Conservation (phyloP, 2,888 invertebrate species). For the Macaria liturata region DNA sequence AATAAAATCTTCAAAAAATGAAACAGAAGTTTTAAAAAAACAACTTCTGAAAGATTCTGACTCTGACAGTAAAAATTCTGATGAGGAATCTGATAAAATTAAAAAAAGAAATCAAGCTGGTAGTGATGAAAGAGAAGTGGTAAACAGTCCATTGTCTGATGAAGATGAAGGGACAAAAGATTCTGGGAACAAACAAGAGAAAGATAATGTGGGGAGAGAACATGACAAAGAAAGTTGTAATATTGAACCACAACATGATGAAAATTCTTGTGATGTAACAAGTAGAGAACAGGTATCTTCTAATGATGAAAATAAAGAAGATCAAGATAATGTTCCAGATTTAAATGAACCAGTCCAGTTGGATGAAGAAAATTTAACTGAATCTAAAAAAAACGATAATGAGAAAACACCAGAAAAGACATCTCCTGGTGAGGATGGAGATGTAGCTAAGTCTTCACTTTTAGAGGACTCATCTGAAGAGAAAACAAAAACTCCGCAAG, state of each 20-base stretch:
- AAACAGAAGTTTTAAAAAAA: slow-evolving; percentile 33
- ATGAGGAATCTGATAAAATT: not conserved
- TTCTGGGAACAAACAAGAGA: no score
- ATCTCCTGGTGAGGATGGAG: slow-evolving; percentile 5
- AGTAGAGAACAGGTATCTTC: no score
- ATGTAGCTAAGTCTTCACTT: slow-evolving; percentile 3
- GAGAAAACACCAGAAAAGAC: slow-evolving; percentile 18
- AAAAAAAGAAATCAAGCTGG: slow-evolving; percentile 1
- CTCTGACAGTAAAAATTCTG: slow-evolving; percentile 32
- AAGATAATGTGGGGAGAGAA: no score
- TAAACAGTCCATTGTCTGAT: no score
- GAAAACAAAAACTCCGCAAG: slow-evolving; percentile 21
- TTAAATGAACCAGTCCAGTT: slow-evolving; percentile 3
- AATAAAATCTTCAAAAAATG: not conserved
- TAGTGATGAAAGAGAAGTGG: not conserved
- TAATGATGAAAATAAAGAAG: no score
- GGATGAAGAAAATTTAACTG: slow-evolving; percentile 10
- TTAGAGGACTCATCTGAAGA: slow-evolving; percentile 23
- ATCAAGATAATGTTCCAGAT: not conserved
- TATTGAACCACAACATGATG: no score
- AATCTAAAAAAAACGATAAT: slow-evolving; percentile 9
- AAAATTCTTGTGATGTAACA: no score
- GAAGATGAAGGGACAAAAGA: no score
- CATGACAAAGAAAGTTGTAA: no score
- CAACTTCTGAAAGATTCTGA: slow-evolving; percentile 47